These are phyloP conservation scores for Bruchidius siliquastri DNA, from an alignment of 2,888 invertebrate genomes.

Conservation along the genomic window DNA sequence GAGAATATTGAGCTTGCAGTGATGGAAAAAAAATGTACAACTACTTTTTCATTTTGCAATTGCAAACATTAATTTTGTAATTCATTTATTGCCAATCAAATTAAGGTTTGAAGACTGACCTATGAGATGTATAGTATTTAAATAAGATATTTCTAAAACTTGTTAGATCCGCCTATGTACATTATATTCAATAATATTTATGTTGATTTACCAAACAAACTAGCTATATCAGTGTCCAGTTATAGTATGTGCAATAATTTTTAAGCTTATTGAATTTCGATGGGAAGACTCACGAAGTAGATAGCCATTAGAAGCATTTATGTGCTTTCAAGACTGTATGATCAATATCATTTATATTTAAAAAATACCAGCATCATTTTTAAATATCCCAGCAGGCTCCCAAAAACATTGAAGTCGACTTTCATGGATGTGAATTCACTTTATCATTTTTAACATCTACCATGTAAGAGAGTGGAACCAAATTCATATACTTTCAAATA, in stretches of 20 bases:
- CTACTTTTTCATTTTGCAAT: too few relatives aligned
- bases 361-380: neutral
- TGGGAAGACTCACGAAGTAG: constrained; percentile 3
- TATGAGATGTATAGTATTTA: neutral
- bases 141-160: neutral
- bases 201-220: constrained; percentile 21
- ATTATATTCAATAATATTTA: neutral
- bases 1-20: too few relatives aligned
- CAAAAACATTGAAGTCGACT: too few relatives aligned
- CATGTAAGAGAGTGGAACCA: too few relatives aligned
- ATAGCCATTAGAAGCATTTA: constrained; percentile 2
- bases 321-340: neutral
- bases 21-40: too few relatives aligned
- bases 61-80: too few relatives aligned
- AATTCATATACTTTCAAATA: too few relatives aligned
- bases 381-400: too few relatives aligned
- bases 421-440: too few relatives aligned
- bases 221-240: constrained; percentile 7
- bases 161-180: neutral
- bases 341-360: neutral
- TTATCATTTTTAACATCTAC: too few relatives aligned
- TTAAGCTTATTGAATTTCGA: neutral
- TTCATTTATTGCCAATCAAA: too few relatives aligned
- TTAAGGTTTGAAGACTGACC: neutral
- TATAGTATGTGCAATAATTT: constrained; percentile 18